These are phyloP conservation scores for Callopanchax toddi DNA, from an alignment of 2,113 vertebrate species.

Conservation along the genomic window DNA sequence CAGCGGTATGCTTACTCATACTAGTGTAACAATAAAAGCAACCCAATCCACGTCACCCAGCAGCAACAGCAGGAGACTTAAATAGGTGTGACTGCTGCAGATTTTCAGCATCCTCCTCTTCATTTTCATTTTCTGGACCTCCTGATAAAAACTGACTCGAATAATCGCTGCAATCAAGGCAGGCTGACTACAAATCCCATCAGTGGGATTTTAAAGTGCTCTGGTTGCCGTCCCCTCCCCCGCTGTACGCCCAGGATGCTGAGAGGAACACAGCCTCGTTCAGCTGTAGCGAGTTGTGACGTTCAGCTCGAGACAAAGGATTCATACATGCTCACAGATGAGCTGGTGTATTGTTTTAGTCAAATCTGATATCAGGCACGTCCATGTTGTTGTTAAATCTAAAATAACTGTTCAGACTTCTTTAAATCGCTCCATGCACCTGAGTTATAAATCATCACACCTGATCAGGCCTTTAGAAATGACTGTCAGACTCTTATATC, in stretches of 20 bases:
- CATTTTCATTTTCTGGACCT: neutral
- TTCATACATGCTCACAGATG: slow-evolving; percentile 55
- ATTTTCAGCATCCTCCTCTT: neutral
- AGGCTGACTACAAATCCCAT: slow-evolving; percentile 36
- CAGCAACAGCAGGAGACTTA: neutral
- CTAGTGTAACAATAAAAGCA: neutral
- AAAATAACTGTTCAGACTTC: neutral
- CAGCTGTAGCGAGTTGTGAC: slow-evolving; percentile 71
- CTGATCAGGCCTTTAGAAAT: slow-evolving; percentile 1
- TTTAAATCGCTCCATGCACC: slow-evolving; percentile 5
- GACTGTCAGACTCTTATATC: too few relatives aligned
- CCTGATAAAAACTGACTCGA: neutral
- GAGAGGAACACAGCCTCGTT: slow-evolving; percentile 48
- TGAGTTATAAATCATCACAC: slow-evolving; percentile 20
- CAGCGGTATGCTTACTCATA: neutral
- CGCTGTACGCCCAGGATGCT: slow-evolving; percentile 20
- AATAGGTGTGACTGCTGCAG: neutral
- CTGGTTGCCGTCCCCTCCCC: slow-evolving; percentile 53
- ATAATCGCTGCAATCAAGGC: slow-evolving; percentile 30
- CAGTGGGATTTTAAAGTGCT: slow-evolving; percentile 32
- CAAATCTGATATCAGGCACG: slow-evolving; percentile 7
- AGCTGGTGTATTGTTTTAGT: slow-evolving; percentile 46
- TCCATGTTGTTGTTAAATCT: slow-evolving; percentile 1
- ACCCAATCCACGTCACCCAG: neutral
- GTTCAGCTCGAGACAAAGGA: slow-evolving; percentile 70